Evolutionary conservation across 2,113 vertebrate species (phyloP), one percentile per base, ranked within the genome.

Genomic region (Nesogale talazaci): DNA sequence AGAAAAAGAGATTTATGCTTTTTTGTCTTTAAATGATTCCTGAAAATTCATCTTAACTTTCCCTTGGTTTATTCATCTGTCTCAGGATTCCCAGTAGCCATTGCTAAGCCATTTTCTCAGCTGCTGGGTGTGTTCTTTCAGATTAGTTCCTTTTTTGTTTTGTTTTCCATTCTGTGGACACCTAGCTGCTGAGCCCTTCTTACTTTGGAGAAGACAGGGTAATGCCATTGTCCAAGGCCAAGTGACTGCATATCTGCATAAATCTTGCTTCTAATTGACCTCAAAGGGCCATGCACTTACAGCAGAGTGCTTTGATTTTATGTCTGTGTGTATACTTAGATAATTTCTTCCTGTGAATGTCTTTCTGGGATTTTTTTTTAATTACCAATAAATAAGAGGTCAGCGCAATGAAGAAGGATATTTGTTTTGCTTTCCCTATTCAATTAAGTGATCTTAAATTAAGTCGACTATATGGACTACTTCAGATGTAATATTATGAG

Each of bases 201-300:
- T 88, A 25, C 23, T 34, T 87, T 34, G 29, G 15, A 72, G 67
- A 80, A 94, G 42, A 86, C 22, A 61, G 25, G 61, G 14, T 38
- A 63, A 76, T 86, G 46, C 31, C 81, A 92, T 82, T 91, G 79
- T 75, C 72, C 34, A 92, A 95, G 52, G 72, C 57, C 76, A 46
- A 94, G 46, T 80, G 94, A 34, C 87, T 86, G 65, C 20, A 9
- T 31, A 17, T 81, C 69, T 34, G 75, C 81, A 83, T 95, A 93
- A 95, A 94, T 94, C 92, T 94, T 95, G 34, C 61, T 74, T 92
- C 76, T 96, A 95, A 93, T 95, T 96, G 96, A 94, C 82, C 92
- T 94, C 81, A 20, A 29, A 23, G 27, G 86, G 75, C 75, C 89
- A 67, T 59, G 57, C 20, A 83, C 31, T 94, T 69, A 91, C 36